phyloP scores from a whole-genome alignment of 2,113 vertebrate species.

The Notechis scutatus region DNA sequence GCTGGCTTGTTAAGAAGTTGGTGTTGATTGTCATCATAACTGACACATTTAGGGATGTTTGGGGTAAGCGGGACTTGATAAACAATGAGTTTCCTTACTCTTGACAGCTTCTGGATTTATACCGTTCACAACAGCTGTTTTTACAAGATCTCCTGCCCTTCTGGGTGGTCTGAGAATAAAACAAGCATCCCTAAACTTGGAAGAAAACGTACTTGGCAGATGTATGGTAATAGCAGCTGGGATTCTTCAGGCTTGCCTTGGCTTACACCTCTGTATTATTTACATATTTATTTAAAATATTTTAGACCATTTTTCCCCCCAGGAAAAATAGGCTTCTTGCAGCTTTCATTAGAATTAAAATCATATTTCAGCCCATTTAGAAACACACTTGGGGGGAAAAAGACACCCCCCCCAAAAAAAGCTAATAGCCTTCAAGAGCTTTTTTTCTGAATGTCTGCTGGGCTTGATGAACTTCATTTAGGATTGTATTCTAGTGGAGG shows the following conservation, averaged over 20 bases:
- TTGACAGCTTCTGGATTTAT: constrained; percentile 29
- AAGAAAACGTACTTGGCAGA: background rate
- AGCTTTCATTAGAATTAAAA: background rate
- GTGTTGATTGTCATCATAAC: constrained; percentile 38
- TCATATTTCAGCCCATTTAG: background rate
- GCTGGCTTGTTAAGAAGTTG: constrained; percentile 41
- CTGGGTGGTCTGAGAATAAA: constrained; percentile 28
- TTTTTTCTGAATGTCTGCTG: background rate
- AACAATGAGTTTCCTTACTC: constrained; percentile 28
- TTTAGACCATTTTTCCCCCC: background rate
- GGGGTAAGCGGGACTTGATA: constrained; percentile 36
- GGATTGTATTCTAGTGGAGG: background rate
- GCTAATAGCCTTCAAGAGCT: background rate
- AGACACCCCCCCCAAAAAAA: background rate
- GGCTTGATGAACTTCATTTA: background rate
- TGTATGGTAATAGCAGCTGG: background rate
- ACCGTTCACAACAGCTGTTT: constrained; percentile 29
- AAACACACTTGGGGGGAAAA: background rate
- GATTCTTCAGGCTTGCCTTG: constrained; percentile 5
- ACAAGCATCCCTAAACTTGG: background rate
- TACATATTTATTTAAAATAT: background rate
- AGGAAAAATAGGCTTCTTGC: background rate
- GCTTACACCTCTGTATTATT: background rate
- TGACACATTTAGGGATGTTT: constrained; percentile 46
- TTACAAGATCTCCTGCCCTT: background rate